phyloP scores from a whole-genome alignment of 2,888 invertebrate species.

The Brachynemurus nebulosus region DNA sequence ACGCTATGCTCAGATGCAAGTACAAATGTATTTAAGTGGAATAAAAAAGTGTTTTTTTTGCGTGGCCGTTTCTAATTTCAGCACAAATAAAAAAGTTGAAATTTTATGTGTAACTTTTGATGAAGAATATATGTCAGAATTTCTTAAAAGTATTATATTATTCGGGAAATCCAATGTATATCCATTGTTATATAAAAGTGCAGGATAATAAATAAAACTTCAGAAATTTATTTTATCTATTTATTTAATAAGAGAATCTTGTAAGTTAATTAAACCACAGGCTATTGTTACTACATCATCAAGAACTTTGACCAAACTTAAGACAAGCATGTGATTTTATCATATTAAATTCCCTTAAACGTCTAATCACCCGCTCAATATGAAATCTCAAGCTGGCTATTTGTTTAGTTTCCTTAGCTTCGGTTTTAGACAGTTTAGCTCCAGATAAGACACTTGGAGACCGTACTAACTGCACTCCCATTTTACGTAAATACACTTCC shows the following conservation, averaged over 20 bases:
- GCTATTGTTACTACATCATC: not conserved
- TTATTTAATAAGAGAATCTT: not conserved
- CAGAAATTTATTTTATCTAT: too few species aligned
- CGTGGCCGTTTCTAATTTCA: conserved; percentile 6
- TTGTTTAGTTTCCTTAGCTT: not conserved
- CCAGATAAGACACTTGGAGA: not conserved
- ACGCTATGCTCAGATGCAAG: conserved; percentile 10
- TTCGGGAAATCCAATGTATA: not conserved
- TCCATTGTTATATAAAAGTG: not conserved
- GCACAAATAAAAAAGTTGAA: conserved; percentile 6
- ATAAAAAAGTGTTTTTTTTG: not conserved
- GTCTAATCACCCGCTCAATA: not conserved
- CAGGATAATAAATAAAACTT: not conserved
- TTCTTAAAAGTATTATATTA: not conserved
- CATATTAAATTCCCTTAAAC: not conserved
- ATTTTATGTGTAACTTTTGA: not conserved
- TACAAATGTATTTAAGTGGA: conserved; percentile 14
- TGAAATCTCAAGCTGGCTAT: not conserved
- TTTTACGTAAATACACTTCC: not conserved
- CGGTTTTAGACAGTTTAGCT: not conserved
- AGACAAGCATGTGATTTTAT: not conserved
- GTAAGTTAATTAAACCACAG: not conserved
- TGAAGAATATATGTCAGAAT: not conserved
- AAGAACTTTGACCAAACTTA: not conserved
- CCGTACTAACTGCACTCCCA: not conserved